Percentiles rank a stretch among this genome's conserved stretches.
These are phyloP conservation scores for Operophtera brumata DNA, from an alignment of 2,888 invertebrate genomes.

Conservation along the genomic window DNA sequence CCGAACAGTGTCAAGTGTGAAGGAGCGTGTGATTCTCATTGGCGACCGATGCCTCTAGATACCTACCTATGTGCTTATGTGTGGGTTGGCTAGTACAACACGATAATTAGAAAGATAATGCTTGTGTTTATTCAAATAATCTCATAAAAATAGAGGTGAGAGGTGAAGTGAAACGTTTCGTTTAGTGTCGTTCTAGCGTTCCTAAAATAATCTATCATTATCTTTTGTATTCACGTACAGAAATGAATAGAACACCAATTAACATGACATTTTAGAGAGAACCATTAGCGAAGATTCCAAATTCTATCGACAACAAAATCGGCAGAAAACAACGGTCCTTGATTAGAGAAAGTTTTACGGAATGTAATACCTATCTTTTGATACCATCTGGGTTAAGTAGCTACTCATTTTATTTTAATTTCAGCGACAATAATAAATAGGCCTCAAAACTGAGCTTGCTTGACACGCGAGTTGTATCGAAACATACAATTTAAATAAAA, in stretches of 20 bases:
- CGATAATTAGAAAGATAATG: constrained; percentile 36
- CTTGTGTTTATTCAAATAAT: constrained; percentile 34
- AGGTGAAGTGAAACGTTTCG: constrained; percentile 38
- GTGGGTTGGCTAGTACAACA: constrained; percentile 38
- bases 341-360: constrained; percentile 32
- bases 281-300: constrained; percentile 5
- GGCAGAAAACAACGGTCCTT: constrained; percentile 33
- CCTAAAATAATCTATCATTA: constrained; percentile 10
- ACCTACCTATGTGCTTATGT: constrained; percentile 9
- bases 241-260: constrained; percentile 18
- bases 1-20: constrained; percentile 50
- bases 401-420: constrained; percentile 27
- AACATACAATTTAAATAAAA: constrained; percentile 6
- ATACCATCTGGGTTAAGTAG: constrained; percentile 33
- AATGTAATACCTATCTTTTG: constrained; percentile 30
- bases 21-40: constrained; percentile 42
- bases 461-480: constrained; percentile 11
- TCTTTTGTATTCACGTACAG: constrained; percentile 12
- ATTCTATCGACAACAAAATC: constrained; percentile 24
- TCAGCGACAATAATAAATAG: constrained; percentile 28
- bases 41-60: constrained; percentile 20
- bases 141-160: constrained; percentile 32
- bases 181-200: constrained; percentile 15
- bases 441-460: neutral
- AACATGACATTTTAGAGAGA: constrained; percentile 14